Evolutionary conservation across 1,140 invertebrate species (phyloP), one percentile per base, ranked within the genome.

Genomic region (Phymorhynchus buccinoides): DNA sequence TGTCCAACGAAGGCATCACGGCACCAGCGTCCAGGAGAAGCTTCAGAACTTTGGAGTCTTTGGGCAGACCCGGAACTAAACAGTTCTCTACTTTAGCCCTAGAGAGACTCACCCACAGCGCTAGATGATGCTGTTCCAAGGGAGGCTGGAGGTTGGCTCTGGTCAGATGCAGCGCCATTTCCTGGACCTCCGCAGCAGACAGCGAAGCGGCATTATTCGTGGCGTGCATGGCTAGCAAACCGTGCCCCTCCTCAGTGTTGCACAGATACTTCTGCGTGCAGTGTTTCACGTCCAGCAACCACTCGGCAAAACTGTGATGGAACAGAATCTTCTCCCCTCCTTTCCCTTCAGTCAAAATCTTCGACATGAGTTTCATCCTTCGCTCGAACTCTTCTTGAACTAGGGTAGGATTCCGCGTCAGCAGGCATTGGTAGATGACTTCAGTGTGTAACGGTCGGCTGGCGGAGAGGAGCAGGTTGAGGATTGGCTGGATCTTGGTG

Each of bases 201-300:
- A 96, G 92, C 35, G 94, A 91, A 22, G 91, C 83, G 1, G 94
- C 95, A 42, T 94, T 94, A 0, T 96, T 91, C 3, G 96, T 96
- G 88, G 97, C 96, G 90, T 96, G 95, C 95, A 97, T 96, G 12
- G 97, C 96, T 37, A 98, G 94, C 94, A 97, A 97, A 3, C 96
- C 96, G 92, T 99, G 97, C 0, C 97, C 97, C 90, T 97, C 96
- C 56, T 95, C 94, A 1, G 96, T 96, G 85, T 96, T 96, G 91
- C 97, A 98, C 68, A 99, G 94, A 92, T 97, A 99, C 89, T 97
- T 97, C 88, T 97, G 96, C 94, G 98, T 99, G 91, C 97, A 98
- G 90, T 99, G 97, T 93, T 99, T 99, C 0, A 99, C 97, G 93
- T 99, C 98, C 37, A 97, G 93, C 68, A 99, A 93, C 98, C 98